Percentiles rank a stretch among this genome's conserved stretches.
Evolutionary conservation across 2,888 invertebrate species (phyloP).

Genomic region (Cenopis cana): DNA sequence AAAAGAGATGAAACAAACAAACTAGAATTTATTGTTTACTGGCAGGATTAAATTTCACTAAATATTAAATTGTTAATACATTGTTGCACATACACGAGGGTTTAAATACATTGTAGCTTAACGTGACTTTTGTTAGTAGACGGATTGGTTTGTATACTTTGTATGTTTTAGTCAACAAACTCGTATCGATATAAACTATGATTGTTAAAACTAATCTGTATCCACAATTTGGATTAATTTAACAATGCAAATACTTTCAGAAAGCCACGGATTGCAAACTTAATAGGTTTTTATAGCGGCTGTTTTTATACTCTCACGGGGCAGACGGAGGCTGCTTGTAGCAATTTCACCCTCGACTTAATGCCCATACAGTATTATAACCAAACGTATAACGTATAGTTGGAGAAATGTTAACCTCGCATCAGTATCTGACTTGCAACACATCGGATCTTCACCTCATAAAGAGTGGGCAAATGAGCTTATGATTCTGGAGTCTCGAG

Average conservation of each 20-base stretch:
- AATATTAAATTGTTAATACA: not conserved
- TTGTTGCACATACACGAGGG: slow-evolving; percentile 1
- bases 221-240: not conserved
- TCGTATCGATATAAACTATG: too few species aligned
- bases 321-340: too few species aligned
- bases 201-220: not conserved
- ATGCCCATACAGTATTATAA: too few species aligned
- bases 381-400: too few species aligned
- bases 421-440: too few species aligned
- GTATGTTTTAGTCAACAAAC: too few species aligned
- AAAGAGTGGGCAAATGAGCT: too few species aligned
- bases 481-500: too few species aligned
- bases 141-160: not conserved
- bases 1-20: not conserved
- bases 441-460: too few species aligned
- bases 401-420: too few species aligned
- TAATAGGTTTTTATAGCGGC: not conserved
- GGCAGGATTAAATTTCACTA: not conserved
- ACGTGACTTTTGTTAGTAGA: not conserved
- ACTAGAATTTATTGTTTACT: not conserved
- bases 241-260: too few species aligned
- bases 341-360: too few species aligned
- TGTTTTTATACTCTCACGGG: not conserved
- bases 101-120: not conserved
- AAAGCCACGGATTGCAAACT: slow-evolving; percentile 2